A percentile compares a stretch with the other conserved stretches of the same genome.
phyloP scores from a whole-genome alignment of 2,888 invertebrate species.

The Dichetophora obliterata region DNA sequence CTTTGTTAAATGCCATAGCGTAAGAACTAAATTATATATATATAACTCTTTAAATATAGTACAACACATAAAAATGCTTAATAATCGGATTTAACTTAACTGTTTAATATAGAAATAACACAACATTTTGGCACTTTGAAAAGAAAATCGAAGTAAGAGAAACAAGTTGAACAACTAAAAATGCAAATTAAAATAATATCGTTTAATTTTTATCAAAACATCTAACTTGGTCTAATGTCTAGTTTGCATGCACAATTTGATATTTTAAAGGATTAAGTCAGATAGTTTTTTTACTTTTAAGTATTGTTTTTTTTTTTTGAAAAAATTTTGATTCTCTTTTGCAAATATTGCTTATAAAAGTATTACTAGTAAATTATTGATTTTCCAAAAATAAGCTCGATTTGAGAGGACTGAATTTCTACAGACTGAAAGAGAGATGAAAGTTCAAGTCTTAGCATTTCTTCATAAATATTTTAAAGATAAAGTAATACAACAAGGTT shows the following conservation, averaged over 20 bases:
- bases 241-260: background rate
- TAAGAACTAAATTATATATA: background rate
- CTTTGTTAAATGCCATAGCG: too few species aligned
- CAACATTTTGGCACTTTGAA: slow-evolving; percentile 65
- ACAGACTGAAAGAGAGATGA: too few species aligned
- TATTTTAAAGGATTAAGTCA: background rate
- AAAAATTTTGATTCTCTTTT: slow-evolving; percentile 7
- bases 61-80: slow-evolving; percentile 10
- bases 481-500: too few species aligned
- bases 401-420: background rate
- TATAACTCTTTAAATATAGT: background rate
- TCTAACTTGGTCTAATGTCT: background rate
- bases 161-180: slow-evolving; percentile 4
- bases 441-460: too few species aligned
- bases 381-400: slow-evolving; percentile 31
- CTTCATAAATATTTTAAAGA: too few species aligned
- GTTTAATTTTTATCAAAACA: background rate
- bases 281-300: background rate
- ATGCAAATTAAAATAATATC: background rate
- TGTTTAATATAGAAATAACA: slow-evolving; percentile 53
- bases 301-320: background rate
- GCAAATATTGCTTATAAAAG: slow-evolving; percentile 10
- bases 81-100: slow-evolving; percentile 16
- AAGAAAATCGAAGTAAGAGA: slow-evolving; percentile 48
- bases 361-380: background rate